Percentiles rank a stretch among this genome's conserved stretches.
Evolutionary conservation across 2,888 invertebrate genomes (phyloP).

Genomic region (Seira musarum): DNA sequence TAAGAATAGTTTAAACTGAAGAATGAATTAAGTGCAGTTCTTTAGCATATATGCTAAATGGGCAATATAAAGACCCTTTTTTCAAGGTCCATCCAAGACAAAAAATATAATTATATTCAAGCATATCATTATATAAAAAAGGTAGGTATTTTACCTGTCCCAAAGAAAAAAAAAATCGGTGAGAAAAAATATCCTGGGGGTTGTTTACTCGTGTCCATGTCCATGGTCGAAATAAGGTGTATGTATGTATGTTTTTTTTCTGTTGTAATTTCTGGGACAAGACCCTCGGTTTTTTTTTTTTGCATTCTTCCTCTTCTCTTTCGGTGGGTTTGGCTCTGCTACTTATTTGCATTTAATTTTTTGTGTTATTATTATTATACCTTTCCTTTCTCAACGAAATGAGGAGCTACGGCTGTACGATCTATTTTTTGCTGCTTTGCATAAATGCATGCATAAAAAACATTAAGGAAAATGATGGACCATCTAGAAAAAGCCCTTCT

Average conservation of each 20-base stretch:
- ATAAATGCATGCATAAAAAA: conserved; percentile 12
- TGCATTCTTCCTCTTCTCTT: not conserved
- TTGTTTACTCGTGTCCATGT: not conserved
- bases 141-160: conserved; percentile 1
- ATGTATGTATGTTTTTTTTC: not conserved
- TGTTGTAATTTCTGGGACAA: not conserved
- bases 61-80: not conserved
- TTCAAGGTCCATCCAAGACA: conserved; percentile 12
- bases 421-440: conserved; percentile 5
- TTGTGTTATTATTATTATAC: not conserved
- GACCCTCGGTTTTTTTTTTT: conserved; percentile 7
- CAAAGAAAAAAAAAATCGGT: conserved; percentile 1
- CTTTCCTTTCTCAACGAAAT: not conserved
- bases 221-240: conserved; percentile 5
- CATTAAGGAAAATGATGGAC: conserved; percentile 9
- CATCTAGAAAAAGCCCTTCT: not conserved
- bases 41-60: not conserved
- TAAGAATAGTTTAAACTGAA: too few species aligned
- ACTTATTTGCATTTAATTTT: conserved; percentile 12
- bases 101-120: conserved; percentile 6
- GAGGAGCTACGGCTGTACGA: not conserved
- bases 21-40: not conserved
- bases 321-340: not conserved
- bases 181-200: conserved; percentile 9
- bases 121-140: conserved; percentile 5